phyloP scores from a whole-genome alignment of 2,113 vertebrate genomes.

The Oryzias celebensis region DNA sequence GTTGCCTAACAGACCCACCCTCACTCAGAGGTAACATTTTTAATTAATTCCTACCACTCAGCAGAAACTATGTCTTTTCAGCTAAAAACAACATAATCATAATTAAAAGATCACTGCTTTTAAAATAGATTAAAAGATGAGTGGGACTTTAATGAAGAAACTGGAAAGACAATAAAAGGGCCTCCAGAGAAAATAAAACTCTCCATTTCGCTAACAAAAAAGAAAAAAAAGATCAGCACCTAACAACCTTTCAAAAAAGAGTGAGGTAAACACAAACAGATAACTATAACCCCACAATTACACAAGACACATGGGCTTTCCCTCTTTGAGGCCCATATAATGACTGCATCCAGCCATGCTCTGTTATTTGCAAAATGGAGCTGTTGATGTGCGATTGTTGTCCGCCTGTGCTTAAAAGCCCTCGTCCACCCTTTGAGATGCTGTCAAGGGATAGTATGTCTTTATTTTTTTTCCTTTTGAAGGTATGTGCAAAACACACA shows the following conservation, averaged over 20 bases:
- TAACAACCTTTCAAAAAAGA: conserved; percentile 56
- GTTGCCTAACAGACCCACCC: too few species aligned
- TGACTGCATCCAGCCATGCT: conserved; percentile 49
- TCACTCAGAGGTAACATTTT: too few species aligned
- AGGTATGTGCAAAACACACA: too few species aligned
- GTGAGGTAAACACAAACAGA: conserved; percentile 65
- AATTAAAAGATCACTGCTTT: too few species aligned
- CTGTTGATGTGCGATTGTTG: conserved; percentile 61
- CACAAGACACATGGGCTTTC: conserved; percentile 34
- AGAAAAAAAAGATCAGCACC: conserved; percentile 70
- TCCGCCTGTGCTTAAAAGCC: conserved; percentile 47
- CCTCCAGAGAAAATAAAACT: conserved; percentile 44
- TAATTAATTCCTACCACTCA: too few species aligned
- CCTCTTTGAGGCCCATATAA: conserved; percentile 33
- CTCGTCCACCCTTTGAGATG: conserved; percentile 27
- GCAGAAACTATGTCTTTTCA: too few species aligned
- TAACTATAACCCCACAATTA: conserved; percentile 64
- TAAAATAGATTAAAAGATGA: too few species aligned
- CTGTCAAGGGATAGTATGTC: conserved; percentile 14
- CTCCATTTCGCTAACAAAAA: conserved; percentile 74
- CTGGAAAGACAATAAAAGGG: background rate
- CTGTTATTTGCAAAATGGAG: conserved; percentile 68
- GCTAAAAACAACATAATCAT: too few species aligned
- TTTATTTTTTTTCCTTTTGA: conserved; percentile 15
- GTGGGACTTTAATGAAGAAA: too few species aligned